phyloP scores from a whole-genome alignment of 2,888 invertebrate species.

The Xanthorhoe designata region DNA sequence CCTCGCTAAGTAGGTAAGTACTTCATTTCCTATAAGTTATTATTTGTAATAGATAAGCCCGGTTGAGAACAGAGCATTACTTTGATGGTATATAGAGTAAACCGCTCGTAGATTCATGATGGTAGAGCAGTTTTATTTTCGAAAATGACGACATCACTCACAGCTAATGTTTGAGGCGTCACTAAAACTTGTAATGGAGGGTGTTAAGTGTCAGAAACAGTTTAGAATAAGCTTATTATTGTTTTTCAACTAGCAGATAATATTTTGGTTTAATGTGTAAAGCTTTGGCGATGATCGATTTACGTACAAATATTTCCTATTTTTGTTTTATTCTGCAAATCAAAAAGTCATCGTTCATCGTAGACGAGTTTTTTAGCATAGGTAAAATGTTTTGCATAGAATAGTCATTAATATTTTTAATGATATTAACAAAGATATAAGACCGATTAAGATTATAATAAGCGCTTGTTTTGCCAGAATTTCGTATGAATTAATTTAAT shows the following conservation, averaged over 20 bases:
- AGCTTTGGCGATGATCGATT: conserved; percentile 9
- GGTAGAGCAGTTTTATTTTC: conserved; percentile 80
- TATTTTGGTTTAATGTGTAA: conserved; percentile 5
- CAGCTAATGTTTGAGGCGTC: conserved; percentile 72
- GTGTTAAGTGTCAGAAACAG: conserved; percentile 63
- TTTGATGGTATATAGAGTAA: conserved; percentile 79
- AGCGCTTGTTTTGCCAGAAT: conserved; percentile 16
- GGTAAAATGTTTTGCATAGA: conserved; percentile 17
- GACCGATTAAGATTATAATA: conserved; percentile 25
- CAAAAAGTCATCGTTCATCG: conserved; percentile 22
- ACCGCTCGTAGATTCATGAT: conserved; percentile 74
- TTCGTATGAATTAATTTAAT: conserved; percentile 9
- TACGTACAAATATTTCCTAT: conserved; percentile 22
- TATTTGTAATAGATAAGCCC: conserved; percentile 77
- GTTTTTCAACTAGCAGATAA: conserved; percentile 57
- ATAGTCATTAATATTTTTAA: conserved; percentile 31
- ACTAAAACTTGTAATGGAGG: conserved; percentile 70
- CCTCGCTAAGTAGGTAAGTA: conserved; percentile 71
- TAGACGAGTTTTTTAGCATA: conserved; percentile 20
- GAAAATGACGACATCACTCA: conserved; percentile 82
- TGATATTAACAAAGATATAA: conserved; percentile 25
- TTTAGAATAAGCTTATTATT: conserved; percentile 74
- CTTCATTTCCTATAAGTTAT: conserved; percentile 78
- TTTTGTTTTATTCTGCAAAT: conserved; percentile 6
- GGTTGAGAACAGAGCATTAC: conserved; percentile 65